Percentiles rank a stretch among this genome's conserved stretches.
Conservation (phyloP, 2,888 invertebrate genomes). For the Volucella inanis region DNA sequence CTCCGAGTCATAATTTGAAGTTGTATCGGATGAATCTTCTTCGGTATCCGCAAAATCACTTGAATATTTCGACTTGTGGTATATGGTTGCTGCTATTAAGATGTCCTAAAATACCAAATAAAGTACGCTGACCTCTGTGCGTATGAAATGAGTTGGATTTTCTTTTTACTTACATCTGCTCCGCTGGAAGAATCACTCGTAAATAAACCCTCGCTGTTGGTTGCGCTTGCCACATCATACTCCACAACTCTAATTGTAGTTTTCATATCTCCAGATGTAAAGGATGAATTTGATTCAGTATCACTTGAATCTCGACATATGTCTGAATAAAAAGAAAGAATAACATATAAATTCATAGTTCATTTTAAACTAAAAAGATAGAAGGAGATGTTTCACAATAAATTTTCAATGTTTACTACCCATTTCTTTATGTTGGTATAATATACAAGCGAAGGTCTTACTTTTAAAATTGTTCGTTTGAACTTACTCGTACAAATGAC, state of each 20-base stretch:
- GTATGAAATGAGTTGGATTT: not conserved
- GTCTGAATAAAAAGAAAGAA: slow-evolving; percentile 69
- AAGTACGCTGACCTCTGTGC: slow-evolving; percentile 34
- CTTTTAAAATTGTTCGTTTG: no score
- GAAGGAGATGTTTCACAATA: no score
- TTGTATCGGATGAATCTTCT: slow-evolving; percentile 78
- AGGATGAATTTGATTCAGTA: slow-evolving; percentile 80
- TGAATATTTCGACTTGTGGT: slow-evolving; percentile 61
- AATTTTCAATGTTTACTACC: no score
- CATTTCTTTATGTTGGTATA: no score
- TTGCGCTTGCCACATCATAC: slow-evolving; percentile 84
- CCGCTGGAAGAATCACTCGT: slow-evolving; percentile 84
- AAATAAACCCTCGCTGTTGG: slow-evolving; percentile 83
- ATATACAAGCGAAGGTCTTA: no score
- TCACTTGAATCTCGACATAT: slow-evolving; percentile 84
- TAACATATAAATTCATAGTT: not conserved
- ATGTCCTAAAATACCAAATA: slow-evolving; percentile 72
- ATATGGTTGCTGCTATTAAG: slow-evolving; percentile 65
- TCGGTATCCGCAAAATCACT: slow-evolving; percentile 78
- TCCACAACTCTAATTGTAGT: slow-evolving; percentile 80
- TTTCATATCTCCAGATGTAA: slow-evolving; percentile 73
- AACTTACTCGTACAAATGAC: no score
- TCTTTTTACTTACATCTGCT: slow-evolving; percentile 83
- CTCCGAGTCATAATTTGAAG: slow-evolving; percentile 82
- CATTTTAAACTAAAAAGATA: not conserved